Conservation (phyloP, 2,113 vertebrate genomes). For the Gymnarchus niloticus region DNA sequence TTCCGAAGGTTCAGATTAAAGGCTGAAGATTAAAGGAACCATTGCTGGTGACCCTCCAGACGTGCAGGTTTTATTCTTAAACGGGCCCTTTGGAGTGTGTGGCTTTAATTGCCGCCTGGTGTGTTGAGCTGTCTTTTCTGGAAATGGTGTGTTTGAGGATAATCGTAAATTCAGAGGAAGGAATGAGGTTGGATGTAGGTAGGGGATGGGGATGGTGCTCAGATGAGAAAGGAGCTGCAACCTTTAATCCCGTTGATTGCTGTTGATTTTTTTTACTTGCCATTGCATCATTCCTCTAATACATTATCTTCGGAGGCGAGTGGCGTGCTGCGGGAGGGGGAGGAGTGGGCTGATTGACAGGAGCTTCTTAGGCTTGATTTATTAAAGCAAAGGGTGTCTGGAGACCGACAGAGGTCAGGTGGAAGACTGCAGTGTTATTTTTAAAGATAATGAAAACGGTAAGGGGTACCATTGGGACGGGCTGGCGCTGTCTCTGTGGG, state of each 20-base stretch:
- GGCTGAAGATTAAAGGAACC: background rate
- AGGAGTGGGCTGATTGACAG: conserved; percentile 3
- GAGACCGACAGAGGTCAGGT: background rate
- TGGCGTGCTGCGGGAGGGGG: background rate
- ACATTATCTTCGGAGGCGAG: conserved; percentile 43
- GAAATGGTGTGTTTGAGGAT: background rate
- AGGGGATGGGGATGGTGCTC: background rate
- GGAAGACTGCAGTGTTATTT: background rate
- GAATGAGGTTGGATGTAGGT: background rate
- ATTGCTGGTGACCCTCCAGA: background rate
- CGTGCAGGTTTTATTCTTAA: conserved; percentile 22
- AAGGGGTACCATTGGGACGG: background rate
- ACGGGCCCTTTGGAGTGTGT: conserved; percentile 8
- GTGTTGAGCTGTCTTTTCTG: background rate
- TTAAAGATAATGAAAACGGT: conserved; percentile 17
- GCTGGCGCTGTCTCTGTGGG: background rate
- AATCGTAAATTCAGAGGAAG: conserved; percentile 21
- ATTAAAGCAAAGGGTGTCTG: conserved; percentile 9
- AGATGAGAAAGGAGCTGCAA: conserved; percentile 32
- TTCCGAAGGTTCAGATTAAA: background rate
- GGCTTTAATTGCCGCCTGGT: background rate
- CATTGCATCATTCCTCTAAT: conserved; percentile 62
- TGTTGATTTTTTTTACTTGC: conserved; percentile 50
- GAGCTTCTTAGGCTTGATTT: conserved; percentile 17
- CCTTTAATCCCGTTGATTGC: conserved; percentile 58